phyloP scores from a whole-genome alignment of 2,113 vertebrate genomes.

The Cololabis saira region DNA sequence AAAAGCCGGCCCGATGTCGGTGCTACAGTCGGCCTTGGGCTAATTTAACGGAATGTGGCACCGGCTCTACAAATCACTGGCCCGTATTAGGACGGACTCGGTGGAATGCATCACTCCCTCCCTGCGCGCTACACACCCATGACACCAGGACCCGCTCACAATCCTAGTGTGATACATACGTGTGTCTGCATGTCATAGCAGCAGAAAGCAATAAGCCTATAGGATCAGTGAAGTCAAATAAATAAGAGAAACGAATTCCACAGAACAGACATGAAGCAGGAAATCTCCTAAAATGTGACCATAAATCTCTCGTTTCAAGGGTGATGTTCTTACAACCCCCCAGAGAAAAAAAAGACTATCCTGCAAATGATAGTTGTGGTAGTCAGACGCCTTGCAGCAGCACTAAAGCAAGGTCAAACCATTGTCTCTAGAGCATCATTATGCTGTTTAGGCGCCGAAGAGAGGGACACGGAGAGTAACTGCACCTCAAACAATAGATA shows the following conservation, averaged over 20 bases:
- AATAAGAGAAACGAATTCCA: slow-evolving; percentile 13
- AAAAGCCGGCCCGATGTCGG: slow-evolving; percentile 46
- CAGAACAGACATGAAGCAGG: background rate
- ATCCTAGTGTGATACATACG: background rate
- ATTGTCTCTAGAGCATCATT: slow-evolving; percentile 37
- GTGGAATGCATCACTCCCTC: slow-evolving; percentile 11
- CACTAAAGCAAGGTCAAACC: background rate
- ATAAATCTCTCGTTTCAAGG: slow-evolving; percentile 44
- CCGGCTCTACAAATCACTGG: slow-evolving; percentile 50
- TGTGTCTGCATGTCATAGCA: slow-evolving; percentile 9
- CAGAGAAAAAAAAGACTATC: slow-evolving; percentile 4
- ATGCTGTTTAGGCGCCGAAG: slow-evolving; percentile 7
- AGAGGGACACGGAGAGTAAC: slow-evolving; percentile 11
- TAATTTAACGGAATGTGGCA: slow-evolving; percentile 67
- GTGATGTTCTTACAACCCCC: slow-evolving; percentile 14
- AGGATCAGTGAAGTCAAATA: slow-evolving; percentile 23
- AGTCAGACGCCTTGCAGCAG: slow-evolving; percentile 5
- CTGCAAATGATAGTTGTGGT: slow-evolving; percentile 30
- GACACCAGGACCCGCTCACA: background rate
- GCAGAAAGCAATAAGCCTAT: slow-evolving; percentile 8
- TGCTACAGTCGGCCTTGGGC: slow-evolving; percentile 28
- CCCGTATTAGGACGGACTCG: slow-evolving; percentile 22
- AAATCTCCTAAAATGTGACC: slow-evolving; percentile 29
- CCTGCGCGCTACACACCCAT: background rate
- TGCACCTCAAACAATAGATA: slow-evolving; percentile 45